Base-by-base conservation (phyloP, 2,888 invertebrate genomes). In the Cordilura impudica region DNA sequence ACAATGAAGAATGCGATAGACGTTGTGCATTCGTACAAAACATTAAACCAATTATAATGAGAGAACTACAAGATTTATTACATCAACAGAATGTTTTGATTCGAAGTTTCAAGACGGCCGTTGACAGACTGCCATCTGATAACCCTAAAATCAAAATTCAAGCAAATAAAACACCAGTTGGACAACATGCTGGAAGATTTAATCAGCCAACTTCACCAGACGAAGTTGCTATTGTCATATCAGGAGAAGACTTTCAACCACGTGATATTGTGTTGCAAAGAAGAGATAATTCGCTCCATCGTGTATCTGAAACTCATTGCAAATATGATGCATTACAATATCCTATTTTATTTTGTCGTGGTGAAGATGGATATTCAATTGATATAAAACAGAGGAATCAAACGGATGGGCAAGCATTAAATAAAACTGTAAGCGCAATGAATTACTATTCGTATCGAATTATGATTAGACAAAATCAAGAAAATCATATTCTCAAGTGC, bases 281-380 rank as follows among this genome's bases (percentile, higher is more conserved):
- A 19, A 47, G 47, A 10, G 21, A 56, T 26, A 65, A 65, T 6
- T 56, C 31, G 26, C 35, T 73, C n/a, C 56, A 56, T 1, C 35
- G 47, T 21, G 49, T 73, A 49, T 49, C 47, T 35, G 63, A 63
- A 35, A 35, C 51, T 18, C 60, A 60, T 39, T 2, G 47, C 10
- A 39, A 19, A 4, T 67, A 69, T 31, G 56, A 69, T 56, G 29
- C 43, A 4, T 10, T 72, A 19, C 72, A 61, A 10, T 54, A 72
- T 63, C 53, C 63, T 0, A 12, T 72, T 4, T 26, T 63, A 31
- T 63, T 72, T 29, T 63, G 54, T 14, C 45, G 31, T 8, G 63
- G 63, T 4, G 72, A 72, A 35, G 54, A 71, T 19, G 53, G 45
- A 0, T 71, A 63, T 45, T 16, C 5, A 5, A 43, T 61, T 16